These are phyloP conservation scores for Campodea augens DNA, from an alignment of 1,140 invertebrate species.

Conservation along the genomic window DNA sequence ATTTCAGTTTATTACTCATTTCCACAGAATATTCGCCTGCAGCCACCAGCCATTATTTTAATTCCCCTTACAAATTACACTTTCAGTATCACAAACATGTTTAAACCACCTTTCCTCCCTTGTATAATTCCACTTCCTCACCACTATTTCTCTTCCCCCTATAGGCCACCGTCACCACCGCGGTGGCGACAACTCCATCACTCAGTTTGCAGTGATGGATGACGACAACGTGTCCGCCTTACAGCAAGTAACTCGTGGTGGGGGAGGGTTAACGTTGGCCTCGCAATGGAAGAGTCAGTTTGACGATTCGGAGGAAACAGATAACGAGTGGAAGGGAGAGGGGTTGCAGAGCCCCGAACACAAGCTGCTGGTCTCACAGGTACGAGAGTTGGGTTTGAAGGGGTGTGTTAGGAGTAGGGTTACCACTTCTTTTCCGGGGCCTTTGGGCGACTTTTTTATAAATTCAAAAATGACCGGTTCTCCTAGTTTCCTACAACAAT, in stretches of 20 bases:
- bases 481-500: no score
- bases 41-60: no score
- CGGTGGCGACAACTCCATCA: constrained; percentile 39
- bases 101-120: no score
- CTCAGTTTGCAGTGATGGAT: constrained; percentile 80
- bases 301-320: constrained; percentile 70
- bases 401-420: neutral
- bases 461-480: no score
- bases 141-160: constrained; percentile 15
- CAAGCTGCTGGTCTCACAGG: constrained; percentile 20
- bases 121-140: no score
- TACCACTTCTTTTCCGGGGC: no score
- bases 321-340: constrained; percentile 81
- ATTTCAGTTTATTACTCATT: no score
- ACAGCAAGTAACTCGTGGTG: constrained; percentile 50
- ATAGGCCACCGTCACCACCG: constrained; percentile 13
- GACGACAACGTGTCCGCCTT: constrained; percentile 76
- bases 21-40: no score
- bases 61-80: no score
- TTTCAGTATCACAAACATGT: no score
- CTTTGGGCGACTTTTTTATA: no score
- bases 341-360: constrained; percentile 48
- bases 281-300: constrained; percentile 89
- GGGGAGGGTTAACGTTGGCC: constrained; percentile 52
- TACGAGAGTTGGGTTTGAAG: neutral